phyloP scores from a whole-genome alignment of 2,888 invertebrate genomes.

The Ypsolopha scabrella region DNA sequence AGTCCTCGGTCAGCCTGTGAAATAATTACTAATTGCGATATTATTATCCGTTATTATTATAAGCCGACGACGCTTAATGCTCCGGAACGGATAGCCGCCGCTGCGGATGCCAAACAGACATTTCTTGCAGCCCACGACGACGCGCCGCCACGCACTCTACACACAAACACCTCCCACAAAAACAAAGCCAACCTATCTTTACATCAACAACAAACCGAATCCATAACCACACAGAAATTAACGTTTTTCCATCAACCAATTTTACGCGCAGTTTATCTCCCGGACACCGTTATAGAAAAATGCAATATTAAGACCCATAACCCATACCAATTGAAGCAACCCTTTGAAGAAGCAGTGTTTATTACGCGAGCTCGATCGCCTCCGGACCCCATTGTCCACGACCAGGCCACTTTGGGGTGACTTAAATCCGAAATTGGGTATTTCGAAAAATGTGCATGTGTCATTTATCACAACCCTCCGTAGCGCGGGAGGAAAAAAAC shows the following conservation, averaged over 20 bases:
- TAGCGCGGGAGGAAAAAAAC: slow-evolving; percentile 40
- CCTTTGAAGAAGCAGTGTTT: slow-evolving; percentile 34
- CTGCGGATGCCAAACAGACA: background rate
- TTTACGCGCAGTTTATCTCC: slow-evolving; percentile 50
- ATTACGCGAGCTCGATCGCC: slow-evolving; percentile 33
- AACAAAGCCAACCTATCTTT: slow-evolving; percentile 10
- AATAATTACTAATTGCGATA: slow-evolving; percentile 17
- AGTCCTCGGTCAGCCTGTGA: background rate
- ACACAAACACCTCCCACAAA: slow-evolving; percentile 6
- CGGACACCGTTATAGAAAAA: slow-evolving; percentile 41
- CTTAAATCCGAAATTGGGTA: slow-evolving; percentile 73
- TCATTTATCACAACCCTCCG: slow-evolving; percentile 68
- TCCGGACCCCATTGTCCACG: slow-evolving; percentile 45
- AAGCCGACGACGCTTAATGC: slow-evolving; percentile 13
- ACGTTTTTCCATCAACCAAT: slow-evolving; percentile 40
- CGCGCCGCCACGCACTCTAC: slow-evolving; percentile 14
- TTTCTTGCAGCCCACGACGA: background rate
- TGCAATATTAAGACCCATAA: slow-evolving; percentile 45
- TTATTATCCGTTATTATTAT: slow-evolving; percentile 13
- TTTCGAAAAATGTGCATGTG: slow-evolving; percentile 72
- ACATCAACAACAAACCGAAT: slow-evolving; percentile 12
- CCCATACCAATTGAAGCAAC: slow-evolving; percentile 16
- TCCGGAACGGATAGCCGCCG: slow-evolving; percentile 11
- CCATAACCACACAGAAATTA: slow-evolving; percentile 29
- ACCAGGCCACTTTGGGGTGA: slow-evolving; percentile 69